A percentile compares a stretch with the other conserved stretches of the same genome.
phyloP scores from a whole-genome alignment of 2,888 invertebrate genomes.

The Cacoxenus indagator region DNA sequence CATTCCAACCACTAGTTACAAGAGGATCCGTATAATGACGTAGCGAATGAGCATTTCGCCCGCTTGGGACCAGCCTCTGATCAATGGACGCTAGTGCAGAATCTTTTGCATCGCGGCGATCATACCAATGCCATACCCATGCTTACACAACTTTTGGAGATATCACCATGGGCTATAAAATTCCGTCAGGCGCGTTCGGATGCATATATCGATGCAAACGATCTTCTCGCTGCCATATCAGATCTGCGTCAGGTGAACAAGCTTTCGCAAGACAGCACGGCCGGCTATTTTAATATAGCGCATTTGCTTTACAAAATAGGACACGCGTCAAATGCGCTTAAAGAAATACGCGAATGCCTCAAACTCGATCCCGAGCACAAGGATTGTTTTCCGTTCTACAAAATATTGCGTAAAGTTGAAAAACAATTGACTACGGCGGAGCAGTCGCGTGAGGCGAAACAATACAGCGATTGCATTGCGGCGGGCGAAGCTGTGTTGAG shows the following conservation, averaged over 20 bases:
- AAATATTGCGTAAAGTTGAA: conserved; percentile 93
- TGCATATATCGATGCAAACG: conserved; percentile 83
- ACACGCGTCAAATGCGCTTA: conserved; percentile 90
- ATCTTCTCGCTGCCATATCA: conserved; percentile 87
- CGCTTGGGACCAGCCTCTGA: conserved; percentile 77
- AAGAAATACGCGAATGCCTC: conserved; percentile 95
- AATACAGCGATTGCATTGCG: conserved; percentile 79
- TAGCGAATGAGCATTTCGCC: conserved; percentile 80
- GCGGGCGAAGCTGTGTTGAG: conserved; percentile 78
- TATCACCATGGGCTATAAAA: conserved; percentile 89
- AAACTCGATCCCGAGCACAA: conserved; percentile 98
- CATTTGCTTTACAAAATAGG: conserved; percentile 90
- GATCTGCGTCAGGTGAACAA: conserved; percentile 93
- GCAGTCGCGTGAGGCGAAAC: conserved; percentile 74
- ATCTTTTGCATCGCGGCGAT: conserved; percentile 75
- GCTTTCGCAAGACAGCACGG: conserved; percentile 91
- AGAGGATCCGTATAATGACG: conserved; percentile 82
- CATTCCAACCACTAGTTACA: conserved; percentile 72
- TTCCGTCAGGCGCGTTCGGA: conserved; percentile 89
- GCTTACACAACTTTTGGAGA: conserved; percentile 79
- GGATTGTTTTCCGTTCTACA: conserved; percentile 95
- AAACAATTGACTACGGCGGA: conserved; percentile 81
- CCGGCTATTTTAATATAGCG: conserved; percentile 79
- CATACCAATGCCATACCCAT: conserved; percentile 75
- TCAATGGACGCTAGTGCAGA: conserved; percentile 77